These are phyloP conservation scores for Priocnemis perturbator DNA, from an alignment of 2,888 invertebrate genomes.

Conservation along the genomic window DNA sequence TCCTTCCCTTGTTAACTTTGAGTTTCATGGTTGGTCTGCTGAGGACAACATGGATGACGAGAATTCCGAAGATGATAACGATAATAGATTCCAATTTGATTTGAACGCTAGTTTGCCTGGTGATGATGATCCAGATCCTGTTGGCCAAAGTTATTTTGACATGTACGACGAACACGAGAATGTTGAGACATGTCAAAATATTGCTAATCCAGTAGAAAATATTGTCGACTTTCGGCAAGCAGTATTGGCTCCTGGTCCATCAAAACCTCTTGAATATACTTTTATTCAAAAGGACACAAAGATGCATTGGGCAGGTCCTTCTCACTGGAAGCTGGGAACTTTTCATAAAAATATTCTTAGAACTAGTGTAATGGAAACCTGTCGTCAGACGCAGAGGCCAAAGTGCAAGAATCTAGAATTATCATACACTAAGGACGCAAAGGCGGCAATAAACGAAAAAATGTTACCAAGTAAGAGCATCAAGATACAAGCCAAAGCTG, in stretches of 20 bases:
- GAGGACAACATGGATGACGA: conserved; percentile 72
- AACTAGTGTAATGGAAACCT: conserved; percentile 40
- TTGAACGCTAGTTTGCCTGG: conserved; percentile 60
- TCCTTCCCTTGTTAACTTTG: conserved; percentile 79
- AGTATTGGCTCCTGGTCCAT: conserved; percentile 28
- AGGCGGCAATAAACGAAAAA: conserved; percentile 24
- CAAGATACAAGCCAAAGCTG: conserved; percentile 50
- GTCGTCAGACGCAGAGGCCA: conserved; percentile 52
- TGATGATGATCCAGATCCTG: conserved; percentile 25
- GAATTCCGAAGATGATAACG: conserved; percentile 15
- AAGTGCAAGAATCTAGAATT: conserved; percentile 51
- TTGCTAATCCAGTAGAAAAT: conserved; percentile 39
- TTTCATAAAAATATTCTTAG: conserved; percentile 65
- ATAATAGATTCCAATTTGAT: conserved; percentile 62
- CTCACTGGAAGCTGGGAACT: conserved; percentile 86
- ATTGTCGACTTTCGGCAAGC: conserved; percentile 57
- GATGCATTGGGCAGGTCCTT: conserved; percentile 86
- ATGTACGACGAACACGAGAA: conserved; percentile 43
- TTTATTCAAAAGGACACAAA: conserved; percentile 53
- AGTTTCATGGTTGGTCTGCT: conserved; percentile 79
- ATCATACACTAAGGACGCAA: conserved; percentile 29
- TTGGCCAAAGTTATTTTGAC: conserved; percentile 39
- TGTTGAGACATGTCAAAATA: conserved; percentile 32
- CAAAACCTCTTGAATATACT: conserved; percentile 61
- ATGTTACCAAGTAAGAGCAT: conserved; percentile 29